These are phyloP conservation scores for Sorex fumeus DNA, from an alignment of 2,113 vertebrate genomes.

Conservation along the genomic window DNA sequence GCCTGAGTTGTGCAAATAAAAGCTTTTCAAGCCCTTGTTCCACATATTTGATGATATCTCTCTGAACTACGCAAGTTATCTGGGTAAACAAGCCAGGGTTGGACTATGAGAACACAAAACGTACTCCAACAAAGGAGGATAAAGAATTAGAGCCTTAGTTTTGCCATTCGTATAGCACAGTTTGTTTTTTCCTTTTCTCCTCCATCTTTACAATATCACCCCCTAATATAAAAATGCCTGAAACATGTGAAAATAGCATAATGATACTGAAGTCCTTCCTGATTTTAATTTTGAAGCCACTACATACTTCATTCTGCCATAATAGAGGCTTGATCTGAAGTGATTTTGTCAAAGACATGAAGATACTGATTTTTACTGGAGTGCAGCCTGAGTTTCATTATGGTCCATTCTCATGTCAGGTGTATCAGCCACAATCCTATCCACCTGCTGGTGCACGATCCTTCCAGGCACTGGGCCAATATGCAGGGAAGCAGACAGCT, in stretches of 20 bases:
- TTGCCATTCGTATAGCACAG: background rate
- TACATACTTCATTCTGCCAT: conserved; percentile 16
- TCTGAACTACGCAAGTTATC: background rate
- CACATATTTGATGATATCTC: background rate
- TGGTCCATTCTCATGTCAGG: conserved; percentile 68
- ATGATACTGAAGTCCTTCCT: conserved; percentile 43
- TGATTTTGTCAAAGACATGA: conserved; percentile 72
- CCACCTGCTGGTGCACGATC: conserved; percentile 64
- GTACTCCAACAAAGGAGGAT: background rate
- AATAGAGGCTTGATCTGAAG: conserved; percentile 76
- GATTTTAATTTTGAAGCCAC: conserved; percentile 76
- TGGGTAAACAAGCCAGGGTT: background rate
- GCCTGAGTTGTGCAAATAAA: background rate
- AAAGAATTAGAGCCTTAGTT: background rate
- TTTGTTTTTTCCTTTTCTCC: conserved; percentile 51
- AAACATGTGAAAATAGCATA: conserved; percentile 31
- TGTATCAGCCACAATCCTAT: conserved; percentile 63
- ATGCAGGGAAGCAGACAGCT: conserved; percentile 72
- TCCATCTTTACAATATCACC: background rate
- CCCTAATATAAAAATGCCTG: background rate
- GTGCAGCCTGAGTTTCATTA: conserved; percentile 75
- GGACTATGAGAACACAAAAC: background rate
- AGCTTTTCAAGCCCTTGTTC: conserved; percentile 7
- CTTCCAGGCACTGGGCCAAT: conserved; percentile 77
- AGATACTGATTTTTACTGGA: conserved; percentile 75